Evolutionary conservation across 2,797 vertebrate genomes (phyloP), one percentile per base, ranked within the genome.

Genomic region (Salmo trutta): DNA sequence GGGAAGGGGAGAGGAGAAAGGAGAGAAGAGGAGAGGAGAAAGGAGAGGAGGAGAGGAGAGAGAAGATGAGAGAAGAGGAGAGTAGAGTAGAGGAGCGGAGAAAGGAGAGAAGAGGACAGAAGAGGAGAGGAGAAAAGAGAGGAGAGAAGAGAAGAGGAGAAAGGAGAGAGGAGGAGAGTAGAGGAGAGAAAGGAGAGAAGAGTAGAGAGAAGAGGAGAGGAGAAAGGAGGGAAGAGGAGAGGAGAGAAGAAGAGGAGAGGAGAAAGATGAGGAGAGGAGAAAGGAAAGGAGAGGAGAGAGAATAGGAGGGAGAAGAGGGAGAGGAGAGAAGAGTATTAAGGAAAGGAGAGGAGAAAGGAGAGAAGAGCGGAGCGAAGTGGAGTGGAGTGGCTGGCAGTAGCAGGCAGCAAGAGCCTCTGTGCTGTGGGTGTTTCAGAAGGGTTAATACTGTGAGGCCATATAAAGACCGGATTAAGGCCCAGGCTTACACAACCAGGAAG

Each of bases 391-490:
- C 87, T 89, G 85, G 87, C 24, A 81, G 31, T 7, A 24, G 59
- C 59, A 64, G 21, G 59, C 59, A 64, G 41, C 41, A 14, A 47
- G 41, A 86, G 88, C 83, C 89, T 87, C 85, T 81, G 89, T 83
- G 87, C 82, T 64, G 59, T 64, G 85, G 89, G 88, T 67, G 84
- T 90, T 89, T 85, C 85, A 88, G 85, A 86, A 83, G 86, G 88
- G 92, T 90, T 92, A 90, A 92, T 94, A 91, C 91, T 86, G 21
- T 21, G 85, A 67, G 81, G 89, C 82, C 87, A 88, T 92, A 96
- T 94, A 90, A 90, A 93, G 93, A 93, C 81, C 79, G 95, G 95
- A 97, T 98, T 97, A 97, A 88, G 92, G 89, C 91, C 88, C 86
- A 65, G 82, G 91, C 91, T 96, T 94, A 95, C 93, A 96, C 93